Percentiles rank a stretch among this genome's conserved stretches.
Evolutionary conservation across 2,888 invertebrate genomes (phyloP).

Genomic region (Agrypnus murinus): DNA sequence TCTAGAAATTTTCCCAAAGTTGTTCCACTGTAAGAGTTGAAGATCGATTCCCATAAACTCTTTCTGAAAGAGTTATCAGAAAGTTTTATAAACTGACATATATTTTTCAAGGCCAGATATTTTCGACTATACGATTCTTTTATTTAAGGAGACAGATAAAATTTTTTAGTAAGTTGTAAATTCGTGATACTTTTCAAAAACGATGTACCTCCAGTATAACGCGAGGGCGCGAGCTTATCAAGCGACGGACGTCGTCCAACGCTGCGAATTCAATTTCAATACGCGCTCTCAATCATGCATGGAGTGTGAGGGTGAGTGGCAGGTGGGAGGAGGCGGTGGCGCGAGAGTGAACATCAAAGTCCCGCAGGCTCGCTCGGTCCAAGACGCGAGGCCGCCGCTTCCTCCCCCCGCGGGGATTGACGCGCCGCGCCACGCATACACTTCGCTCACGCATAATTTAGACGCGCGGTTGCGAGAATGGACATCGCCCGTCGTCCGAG

Average conservation of each 20-base stretch:
- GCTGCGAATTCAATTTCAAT: constrained; percentile 72
- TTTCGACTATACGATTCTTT: neutral
- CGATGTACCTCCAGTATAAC: constrained; percentile 29
- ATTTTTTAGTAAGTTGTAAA: neutral
- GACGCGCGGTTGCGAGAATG: constrained; percentile 72
- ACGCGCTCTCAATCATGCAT: constrained; percentile 72
- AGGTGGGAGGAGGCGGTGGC: constrained; percentile 58
- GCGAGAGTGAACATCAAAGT: constrained; percentile 66
- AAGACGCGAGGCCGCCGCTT: constrained; percentile 52
- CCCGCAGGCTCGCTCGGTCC: constrained; percentile 57
- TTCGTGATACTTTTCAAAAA: constrained; percentile 13
- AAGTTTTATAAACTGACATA: neutral
- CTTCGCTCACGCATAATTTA: constrained; percentile 72
- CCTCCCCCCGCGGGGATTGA: constrained; percentile 54
- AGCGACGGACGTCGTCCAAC: constrained; percentile 60
- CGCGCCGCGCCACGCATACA: constrained; percentile 67
- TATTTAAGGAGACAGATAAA: neutral
- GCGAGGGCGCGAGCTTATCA: constrained; percentile 61
- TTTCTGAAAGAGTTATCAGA: constrained; percentile 16
- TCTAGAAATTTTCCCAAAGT: neutral
- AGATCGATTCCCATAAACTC: constrained; percentile 10
- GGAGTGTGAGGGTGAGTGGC: constrained; percentile 62
- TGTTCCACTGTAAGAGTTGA: neutral
- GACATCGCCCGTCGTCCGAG: constrained; percentile 68
- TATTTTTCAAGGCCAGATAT: neutral